Evolutionary conservation across 2,888 invertebrate genomes (phyloP).

Genomic region (Orchestes rusci): DNA sequence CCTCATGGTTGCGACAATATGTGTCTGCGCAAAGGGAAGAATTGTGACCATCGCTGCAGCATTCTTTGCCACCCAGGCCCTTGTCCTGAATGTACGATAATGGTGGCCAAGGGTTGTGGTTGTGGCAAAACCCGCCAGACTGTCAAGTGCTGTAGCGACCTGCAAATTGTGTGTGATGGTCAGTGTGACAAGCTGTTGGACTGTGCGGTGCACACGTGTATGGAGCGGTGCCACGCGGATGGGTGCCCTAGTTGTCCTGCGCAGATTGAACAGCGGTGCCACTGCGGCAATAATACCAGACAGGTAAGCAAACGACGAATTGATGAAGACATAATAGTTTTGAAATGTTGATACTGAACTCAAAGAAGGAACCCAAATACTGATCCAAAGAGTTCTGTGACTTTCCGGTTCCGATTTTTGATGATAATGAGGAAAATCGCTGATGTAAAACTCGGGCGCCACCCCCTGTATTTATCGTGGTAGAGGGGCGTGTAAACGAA

Average conservation of each 20-base stretch:
- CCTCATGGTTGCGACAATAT: conserved; percentile 90
- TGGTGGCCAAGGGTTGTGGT: conserved; percentile 57
- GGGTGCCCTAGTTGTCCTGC: conserved; percentile 66
- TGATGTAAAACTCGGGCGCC: too few relatives aligned
- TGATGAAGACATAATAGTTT: too few relatives aligned
- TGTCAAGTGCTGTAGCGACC: conserved; percentile 66
- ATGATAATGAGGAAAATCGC: too few relatives aligned
- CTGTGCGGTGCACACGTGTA: conserved; percentile 73
- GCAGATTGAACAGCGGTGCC: conserved; percentile 63
- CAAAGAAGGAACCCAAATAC: too few relatives aligned
- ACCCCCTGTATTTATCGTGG: too few relatives aligned
- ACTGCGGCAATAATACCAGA: conserved; percentile 58
- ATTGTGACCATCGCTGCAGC: conserved; percentile 62
- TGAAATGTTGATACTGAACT: too few relatives aligned
- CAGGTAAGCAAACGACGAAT: too few relatives aligned
- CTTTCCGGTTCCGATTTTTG: too few relatives aligned
- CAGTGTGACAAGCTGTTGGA: conserved; percentile 66
- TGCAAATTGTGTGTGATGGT: conserved; percentile 65
- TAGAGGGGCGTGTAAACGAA: too few relatives aligned
- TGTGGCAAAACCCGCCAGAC: conserved; percentile 64
- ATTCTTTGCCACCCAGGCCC: conserved; percentile 91
- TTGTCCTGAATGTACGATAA: conserved; percentile 82
- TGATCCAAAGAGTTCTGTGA: too few relatives aligned
- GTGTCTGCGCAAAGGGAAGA: conserved; percentile 59
- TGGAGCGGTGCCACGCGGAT: conserved; percentile 69